A percentile compares a stretch with the other conserved stretches of the same genome.
phyloP scores from a whole-genome alignment of 2,888 invertebrate genomes.

The Drosophila nr. perissopoda region DNA sequence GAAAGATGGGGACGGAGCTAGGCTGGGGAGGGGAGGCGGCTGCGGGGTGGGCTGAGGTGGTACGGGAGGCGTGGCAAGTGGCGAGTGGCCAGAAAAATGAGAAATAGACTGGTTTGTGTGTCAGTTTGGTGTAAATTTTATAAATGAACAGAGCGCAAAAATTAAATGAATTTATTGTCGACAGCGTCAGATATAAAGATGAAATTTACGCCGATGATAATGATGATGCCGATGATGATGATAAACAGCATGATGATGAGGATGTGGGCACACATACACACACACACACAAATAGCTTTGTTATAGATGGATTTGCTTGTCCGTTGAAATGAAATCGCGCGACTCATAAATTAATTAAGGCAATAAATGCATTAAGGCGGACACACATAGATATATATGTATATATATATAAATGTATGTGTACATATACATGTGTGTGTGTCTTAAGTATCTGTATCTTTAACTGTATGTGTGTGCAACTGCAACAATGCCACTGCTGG shows the following conservation, averaged over 20 bases:
- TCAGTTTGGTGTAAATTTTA: slow-evolving; percentile 60
- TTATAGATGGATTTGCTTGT: slow-evolving; percentile 35
- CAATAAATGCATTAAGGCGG: slow-evolving; percentile 64
- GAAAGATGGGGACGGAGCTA: not conserved
- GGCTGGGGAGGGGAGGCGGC: not conserved
- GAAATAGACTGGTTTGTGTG: slow-evolving; percentile 55
- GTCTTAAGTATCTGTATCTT: slow-evolving; percentile 10
- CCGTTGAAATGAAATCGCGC: slow-evolving; percentile 72
- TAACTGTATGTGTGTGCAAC: not conserved
- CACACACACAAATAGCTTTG: slow-evolving; percentile 26
- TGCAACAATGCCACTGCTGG: not conserved
- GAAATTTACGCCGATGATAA: slow-evolving; percentile 11
- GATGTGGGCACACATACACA: not conserved
- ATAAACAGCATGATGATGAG: slow-evolving; percentile 14
- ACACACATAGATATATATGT: not conserved
- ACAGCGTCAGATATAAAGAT: slow-evolving; percentile 14
- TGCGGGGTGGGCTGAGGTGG: not conserved
- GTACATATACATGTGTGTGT: not conserved
- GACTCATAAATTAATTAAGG: slow-evolving; percentile 82
- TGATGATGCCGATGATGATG: slow-evolving; percentile 10
- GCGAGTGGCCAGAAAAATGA: slow-evolving; percentile 62
- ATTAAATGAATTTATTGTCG: slow-evolving; percentile 71
- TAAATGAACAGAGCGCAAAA: slow-evolving; percentile 38
- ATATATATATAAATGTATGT: not conserved
- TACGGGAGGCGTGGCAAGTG: slow-evolving; percentile 30